Conservation (phyloP, 2,888 invertebrate genomes). For the Chymomyza fuscimana region DNA sequence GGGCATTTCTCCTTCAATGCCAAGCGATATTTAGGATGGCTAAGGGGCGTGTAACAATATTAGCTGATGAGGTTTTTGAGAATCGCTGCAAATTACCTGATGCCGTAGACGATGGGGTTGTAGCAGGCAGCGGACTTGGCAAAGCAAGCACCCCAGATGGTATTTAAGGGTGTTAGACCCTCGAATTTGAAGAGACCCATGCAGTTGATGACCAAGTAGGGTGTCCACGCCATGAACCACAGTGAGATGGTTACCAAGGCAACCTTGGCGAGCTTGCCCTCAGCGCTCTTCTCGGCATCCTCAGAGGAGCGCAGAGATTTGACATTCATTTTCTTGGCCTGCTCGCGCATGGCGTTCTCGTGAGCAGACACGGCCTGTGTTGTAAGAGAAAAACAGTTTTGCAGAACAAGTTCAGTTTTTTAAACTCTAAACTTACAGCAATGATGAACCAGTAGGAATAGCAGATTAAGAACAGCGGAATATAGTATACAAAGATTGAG, state of each 20-base stretch:
- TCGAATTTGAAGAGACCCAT: slow-evolving; percentile 88
- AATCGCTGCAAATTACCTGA: slow-evolving; percentile 82
- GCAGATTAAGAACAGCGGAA: slow-evolving; percentile 89
- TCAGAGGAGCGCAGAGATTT: slow-evolving; percentile 91
- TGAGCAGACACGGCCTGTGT: slow-evolving; percentile 80
- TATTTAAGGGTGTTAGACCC: slow-evolving; percentile 88
- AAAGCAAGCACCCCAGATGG: slow-evolving; percentile 94
- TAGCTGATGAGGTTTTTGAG: background rate
- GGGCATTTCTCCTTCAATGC: slow-evolving; percentile 84
- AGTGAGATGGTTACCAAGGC: slow-evolving; percentile 93
- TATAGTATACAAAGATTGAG: slow-evolving; percentile 88
- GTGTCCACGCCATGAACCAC: slow-evolving; percentile 97
- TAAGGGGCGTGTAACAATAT: slow-evolving; percentile 46
- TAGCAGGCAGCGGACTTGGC: slow-evolving; percentile 95
- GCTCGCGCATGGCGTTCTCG: slow-evolving; percentile 92
- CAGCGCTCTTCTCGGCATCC: slow-evolving; percentile 88
- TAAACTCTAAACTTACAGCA: slow-evolving; percentile 81
- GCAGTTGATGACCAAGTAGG: slow-evolving; percentile 91
- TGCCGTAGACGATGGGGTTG: slow-evolving; percentile 94
- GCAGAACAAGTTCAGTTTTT: background rate
- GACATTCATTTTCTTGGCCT: slow-evolving; percentile 96
- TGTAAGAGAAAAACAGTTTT: background rate
- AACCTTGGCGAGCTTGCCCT: slow-evolving; percentile 93
- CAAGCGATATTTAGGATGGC: slow-evolving; percentile 83
- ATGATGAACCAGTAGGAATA: slow-evolving; percentile 94